Conservation (phyloP, 2,113 vertebrate genomes). For the Dendrocopos noguchii region DNA sequence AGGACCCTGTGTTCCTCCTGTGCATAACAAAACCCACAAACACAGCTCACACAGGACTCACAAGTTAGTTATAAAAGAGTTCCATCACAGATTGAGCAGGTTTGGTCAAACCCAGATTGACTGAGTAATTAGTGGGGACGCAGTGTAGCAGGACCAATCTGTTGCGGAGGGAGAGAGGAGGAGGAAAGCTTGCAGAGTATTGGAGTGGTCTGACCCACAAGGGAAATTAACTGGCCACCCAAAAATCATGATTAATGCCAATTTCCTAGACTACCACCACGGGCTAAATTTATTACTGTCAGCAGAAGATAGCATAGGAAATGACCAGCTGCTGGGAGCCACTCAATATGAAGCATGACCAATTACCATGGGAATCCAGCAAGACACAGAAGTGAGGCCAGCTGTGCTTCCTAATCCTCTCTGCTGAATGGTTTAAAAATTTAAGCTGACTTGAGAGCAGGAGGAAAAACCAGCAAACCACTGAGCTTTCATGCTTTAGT, state of each 20-base stretch:
- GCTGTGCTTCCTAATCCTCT: conserved; percentile 38
- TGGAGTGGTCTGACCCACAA: background rate
- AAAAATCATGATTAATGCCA: conserved; percentile 19
- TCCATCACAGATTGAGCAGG: background rate
- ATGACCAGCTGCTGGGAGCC: conserved; percentile 52
- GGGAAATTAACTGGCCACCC: conserved; percentile 13
- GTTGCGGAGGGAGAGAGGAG: background rate
- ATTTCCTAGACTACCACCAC: background rate
- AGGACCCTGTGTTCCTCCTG: background rate
- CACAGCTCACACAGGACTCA: background rate
- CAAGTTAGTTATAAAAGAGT: background rate
- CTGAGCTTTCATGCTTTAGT: background rate
- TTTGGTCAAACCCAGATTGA: background rate
- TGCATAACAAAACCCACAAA: background rate
- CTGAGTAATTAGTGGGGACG: background rate
- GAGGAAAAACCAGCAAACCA: background rate
- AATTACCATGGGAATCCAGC: conserved; percentile 30
- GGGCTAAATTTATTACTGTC: conserved; percentile 16
- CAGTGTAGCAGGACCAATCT: background rate
- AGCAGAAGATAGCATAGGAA: background rate
- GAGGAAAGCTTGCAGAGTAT: background rate
- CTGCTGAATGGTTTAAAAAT: conserved; percentile 12
- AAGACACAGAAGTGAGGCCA: conserved; percentile 28
- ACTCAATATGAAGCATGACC: background rate
- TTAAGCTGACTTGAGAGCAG: background rate